Evolutionary conservation across 2,888 invertebrate species (phyloP).

Genomic region (Athalia cordata): DNA sequence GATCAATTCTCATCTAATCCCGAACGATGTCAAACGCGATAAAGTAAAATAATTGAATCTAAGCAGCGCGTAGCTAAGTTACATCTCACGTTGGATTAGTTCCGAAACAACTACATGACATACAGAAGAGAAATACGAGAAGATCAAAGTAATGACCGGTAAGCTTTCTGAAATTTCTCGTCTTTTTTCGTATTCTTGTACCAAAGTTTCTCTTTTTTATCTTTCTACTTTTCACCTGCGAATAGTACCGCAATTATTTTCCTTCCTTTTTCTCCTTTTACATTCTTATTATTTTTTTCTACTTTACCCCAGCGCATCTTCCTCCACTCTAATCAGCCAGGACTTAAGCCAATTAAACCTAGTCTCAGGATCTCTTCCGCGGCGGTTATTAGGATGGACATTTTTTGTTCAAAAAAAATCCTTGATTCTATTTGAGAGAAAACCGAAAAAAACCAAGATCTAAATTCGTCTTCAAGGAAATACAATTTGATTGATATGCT

Average conservation of each 20-base stretch:
- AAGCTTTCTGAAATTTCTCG: not conserved
- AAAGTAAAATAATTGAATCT: conserved; percentile 43
- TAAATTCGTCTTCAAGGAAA: too few relatives aligned
- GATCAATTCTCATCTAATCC: conserved; percentile 38
- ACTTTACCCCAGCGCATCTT: not conserved
- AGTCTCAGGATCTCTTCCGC: conserved; percentile 1
- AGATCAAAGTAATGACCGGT: conserved; percentile 39
- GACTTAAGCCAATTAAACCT: conserved; percentile 42
- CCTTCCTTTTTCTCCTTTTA: not conserved
- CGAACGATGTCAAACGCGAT: conserved; percentile 38
- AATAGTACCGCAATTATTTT: not conserved
- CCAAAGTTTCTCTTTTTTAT: not conserved
- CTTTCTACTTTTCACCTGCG: not conserved
- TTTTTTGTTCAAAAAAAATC: not conserved
- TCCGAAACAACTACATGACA: not conserved
- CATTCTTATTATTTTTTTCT: not conserved
- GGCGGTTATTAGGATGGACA: conserved; percentile 14
- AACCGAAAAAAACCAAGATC: too few relatives aligned
- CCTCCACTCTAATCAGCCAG: conserved; percentile 22
- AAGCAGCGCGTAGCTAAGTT: not conserved
- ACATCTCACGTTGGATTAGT: conserved; percentile 9
- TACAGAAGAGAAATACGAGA: conserved; percentile 15
- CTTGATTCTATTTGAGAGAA: too few relatives aligned
- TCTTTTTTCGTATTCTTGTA: conserved; percentile 7
- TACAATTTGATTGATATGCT: too few relatives aligned